Evolutionary conservation across 2,888 invertebrate genomes (phyloP).

Genomic region (Gymnosoma rotundatum): DNA sequence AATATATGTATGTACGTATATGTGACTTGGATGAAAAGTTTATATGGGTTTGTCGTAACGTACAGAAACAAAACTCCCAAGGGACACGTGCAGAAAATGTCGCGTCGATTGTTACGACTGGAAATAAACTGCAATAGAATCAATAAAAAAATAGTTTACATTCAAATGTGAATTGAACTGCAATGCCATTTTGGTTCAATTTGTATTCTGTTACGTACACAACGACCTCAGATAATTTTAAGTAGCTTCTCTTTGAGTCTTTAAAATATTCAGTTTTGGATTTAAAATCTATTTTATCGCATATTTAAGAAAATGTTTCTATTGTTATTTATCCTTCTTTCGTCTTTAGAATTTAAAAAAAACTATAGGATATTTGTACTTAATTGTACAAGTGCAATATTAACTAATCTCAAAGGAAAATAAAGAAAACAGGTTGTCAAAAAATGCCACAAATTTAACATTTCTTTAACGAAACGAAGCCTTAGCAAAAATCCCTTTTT

Average conservation of each 20-base stretch:
- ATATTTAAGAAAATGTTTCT: no score
- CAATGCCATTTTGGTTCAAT: constrained; percentile 58
- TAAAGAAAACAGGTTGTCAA: no score
- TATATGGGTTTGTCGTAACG: neutral
- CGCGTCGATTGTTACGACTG: constrained; percentile 61
- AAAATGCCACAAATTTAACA: no score
- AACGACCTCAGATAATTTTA: neutral
- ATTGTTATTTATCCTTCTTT: no score
- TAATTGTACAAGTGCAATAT: no score
- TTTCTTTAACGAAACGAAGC: no score
- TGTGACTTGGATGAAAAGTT: neutral
- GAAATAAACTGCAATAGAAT: constrained; percentile 63
- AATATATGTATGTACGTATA: neutral
- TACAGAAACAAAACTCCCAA: constrained; percentile 49
- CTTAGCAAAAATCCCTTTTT: no score
- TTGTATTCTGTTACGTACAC: constrained; percentile 38
- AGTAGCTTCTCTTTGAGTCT: neutral
- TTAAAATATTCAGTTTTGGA: no score
- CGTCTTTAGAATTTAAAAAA: no score
- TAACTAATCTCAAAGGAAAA: no score
- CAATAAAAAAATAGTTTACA: constrained; percentile 63
- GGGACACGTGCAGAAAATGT: constrained; percentile 62
- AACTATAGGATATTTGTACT: no score
- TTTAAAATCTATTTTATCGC: no score
- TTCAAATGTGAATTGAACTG: constrained; percentile 64